Evolutionary conservation across 2,797 vertebrate genomes (phyloP).

Genomic region (Lacerta viridis): DNA sequence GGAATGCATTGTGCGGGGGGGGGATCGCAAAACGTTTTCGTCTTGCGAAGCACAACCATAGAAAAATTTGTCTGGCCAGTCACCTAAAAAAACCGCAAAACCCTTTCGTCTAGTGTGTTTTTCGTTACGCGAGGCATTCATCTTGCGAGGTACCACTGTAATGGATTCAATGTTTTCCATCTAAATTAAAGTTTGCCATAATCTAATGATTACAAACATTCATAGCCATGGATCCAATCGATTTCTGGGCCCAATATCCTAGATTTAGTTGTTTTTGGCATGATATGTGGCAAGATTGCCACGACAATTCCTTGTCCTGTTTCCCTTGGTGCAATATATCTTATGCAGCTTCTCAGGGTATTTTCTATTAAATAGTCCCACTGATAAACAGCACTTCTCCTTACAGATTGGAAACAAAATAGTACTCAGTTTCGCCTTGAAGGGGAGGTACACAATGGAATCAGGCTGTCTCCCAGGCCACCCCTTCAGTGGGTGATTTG

Average conservation of each 20-base stretch:
- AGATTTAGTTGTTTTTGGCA: neutral
- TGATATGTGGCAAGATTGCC: neutral
- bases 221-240: neutral
- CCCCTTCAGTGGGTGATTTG: neutral
- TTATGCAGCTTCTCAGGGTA: neutral
- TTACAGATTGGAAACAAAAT: neutral
- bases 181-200: neutral
- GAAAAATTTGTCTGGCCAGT: too few relatives aligned
- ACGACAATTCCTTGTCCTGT: neutral
- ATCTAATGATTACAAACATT: conserved; percentile 33
- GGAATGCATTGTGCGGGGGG: too few relatives aligned
- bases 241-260: neutral
- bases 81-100: too few relatives aligned
- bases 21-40: too few relatives aligned
- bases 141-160: neutral
- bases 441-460: neutral
- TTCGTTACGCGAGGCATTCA: too few relatives aligned
- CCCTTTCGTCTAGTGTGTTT: too few relatives aligned
- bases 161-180: neutral
- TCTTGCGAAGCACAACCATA: too few relatives aligned
- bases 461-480: neutral
- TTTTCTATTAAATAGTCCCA: neutral
- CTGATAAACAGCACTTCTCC: neutral
- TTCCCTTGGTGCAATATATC: neutral
- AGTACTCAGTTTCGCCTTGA: neutral